phyloP scores from a whole-genome alignment of 2,888 invertebrate species.

The Schizotus pectinicornis region DNA sequence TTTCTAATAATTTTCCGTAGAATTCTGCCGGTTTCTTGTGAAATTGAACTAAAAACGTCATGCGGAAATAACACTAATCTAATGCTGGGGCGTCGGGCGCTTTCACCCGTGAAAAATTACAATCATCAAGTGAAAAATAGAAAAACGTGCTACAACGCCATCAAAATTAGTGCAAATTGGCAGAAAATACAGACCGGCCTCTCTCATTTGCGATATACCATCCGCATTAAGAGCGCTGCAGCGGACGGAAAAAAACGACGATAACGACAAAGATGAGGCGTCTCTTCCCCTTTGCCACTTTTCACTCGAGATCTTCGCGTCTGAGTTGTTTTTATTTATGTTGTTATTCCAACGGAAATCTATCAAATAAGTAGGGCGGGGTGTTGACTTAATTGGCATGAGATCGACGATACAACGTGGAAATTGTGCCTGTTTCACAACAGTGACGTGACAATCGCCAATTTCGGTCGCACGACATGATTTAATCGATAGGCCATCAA shows the following conservation, averaged over 20 bases:
- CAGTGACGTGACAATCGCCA: constrained; percentile 18
- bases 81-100: constrained; percentile 49
- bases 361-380: constrained; percentile 9
- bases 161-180: constrained; percentile 60
- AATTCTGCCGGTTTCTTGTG: constrained; percentile 16
- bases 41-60: constrained; percentile 47
- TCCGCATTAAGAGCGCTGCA: constrained; percentile 20
- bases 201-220: constrained; percentile 29
- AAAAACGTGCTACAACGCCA: constrained; percentile 58
- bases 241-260: constrained; percentile 7
- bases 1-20: constrained; percentile 35
- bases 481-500: constrained; percentile 16
- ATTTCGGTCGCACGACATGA: constrained; percentile 9
- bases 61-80: constrained; percentile 57
- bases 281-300: too few relatives aligned
- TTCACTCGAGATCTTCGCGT: too few relatives aligned
- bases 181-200: constrained; percentile 57
- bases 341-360: constrained; percentile 2
- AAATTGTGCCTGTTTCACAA: constrained; percentile 21
- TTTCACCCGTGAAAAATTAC: constrained; percentile 56
- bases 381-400: constrained; percentile 19
- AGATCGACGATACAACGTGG: constrained; percentile 14
- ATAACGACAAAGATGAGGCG: too few relatives aligned
- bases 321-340: constrained; percentile 9
- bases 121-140: constrained; percentile 58